Conservation (phyloP, 2,113 vertebrate species). For the Tapirus terrestris region DNA sequence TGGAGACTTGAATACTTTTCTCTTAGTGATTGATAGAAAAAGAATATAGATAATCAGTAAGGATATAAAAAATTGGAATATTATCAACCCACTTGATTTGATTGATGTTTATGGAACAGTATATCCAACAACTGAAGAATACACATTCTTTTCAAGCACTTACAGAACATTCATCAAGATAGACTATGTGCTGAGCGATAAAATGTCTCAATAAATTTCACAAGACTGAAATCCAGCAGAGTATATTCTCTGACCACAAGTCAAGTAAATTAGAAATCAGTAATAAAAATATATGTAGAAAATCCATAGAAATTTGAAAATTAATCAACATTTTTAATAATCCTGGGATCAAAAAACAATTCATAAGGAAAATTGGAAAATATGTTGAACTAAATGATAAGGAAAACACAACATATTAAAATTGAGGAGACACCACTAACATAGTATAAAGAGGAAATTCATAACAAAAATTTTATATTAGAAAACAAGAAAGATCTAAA, state of each 20-base stretch:
- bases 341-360: not conserved
- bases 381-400: not conserved
- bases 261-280: constrained; percentile 28
- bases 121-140: not conserved
- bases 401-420: not conserved
- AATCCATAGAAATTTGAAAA: not conserved
- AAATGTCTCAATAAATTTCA: constrained; percentile 20
- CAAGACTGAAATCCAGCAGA: not conserved
- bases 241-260: not conserved
- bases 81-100: not conserved
- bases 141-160: not conserved
- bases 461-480: not conserved
- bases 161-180: not conserved
- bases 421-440: not conserved
- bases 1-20: not conserved
- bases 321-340: constrained; percentile 28
- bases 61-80: not conserved
- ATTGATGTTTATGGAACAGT: not conserved
- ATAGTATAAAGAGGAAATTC: constrained; percentile 16
- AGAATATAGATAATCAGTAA: not conserved
- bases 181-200: not conserved
- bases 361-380: not conserved
- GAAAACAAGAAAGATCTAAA: constrained; percentile 28
- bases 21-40: not conserved
- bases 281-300: not conserved